These are phyloP conservation scores for Drosophila grimshawi DNA, from an alignment of 1,140 invertebrate genomes.

Conservation along the genomic window DNA sequence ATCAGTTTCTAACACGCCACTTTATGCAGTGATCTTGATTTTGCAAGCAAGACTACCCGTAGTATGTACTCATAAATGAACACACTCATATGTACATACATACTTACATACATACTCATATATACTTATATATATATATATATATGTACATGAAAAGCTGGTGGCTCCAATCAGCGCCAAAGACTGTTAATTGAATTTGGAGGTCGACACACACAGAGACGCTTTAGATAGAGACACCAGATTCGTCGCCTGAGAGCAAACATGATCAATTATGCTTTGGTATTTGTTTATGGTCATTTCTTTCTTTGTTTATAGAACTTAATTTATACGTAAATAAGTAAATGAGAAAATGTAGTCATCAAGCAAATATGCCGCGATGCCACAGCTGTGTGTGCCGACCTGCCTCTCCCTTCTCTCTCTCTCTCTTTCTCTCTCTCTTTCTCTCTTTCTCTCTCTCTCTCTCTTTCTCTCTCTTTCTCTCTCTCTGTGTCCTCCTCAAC, in stretches of 20 bases:
- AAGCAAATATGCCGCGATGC: slow-evolving; percentile 9
- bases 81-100: not conserved
- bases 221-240: slow-evolving; percentile 1
- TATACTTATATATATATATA: not conserved
- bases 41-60: not conserved
- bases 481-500: not conserved
- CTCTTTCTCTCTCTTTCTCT: not conserved
- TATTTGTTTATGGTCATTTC: slow-evolving; percentile 73
- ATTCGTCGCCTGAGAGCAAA: slow-evolving; percentile 30
- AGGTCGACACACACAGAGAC: slow-evolving; percentile 42
- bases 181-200: slow-evolving; percentile 73
- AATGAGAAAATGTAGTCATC: slow-evolving; percentile 36
- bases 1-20: slow-evolving; percentile 7
- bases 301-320: slow-evolving; percentile 70
- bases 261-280: slow-evolving; percentile 73
- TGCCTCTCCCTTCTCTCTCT: not conserved
- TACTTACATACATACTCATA: too few relatives aligned
- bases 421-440: not conserved
- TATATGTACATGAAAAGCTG: not conserved
- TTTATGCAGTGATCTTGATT: not conserved
- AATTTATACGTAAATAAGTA: slow-evolving; percentile 36
- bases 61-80: not conserved
- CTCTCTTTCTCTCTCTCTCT: not conserved
- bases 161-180: slow-evolving; percentile 54
- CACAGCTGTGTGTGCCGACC: slow-evolving; percentile 8